A percentile compares a stretch with the other conserved stretches of the same genome.
phyloP scores from a whole-genome alignment of 2,888 invertebrate species.

The Oxycera nigricornis region DNA sequence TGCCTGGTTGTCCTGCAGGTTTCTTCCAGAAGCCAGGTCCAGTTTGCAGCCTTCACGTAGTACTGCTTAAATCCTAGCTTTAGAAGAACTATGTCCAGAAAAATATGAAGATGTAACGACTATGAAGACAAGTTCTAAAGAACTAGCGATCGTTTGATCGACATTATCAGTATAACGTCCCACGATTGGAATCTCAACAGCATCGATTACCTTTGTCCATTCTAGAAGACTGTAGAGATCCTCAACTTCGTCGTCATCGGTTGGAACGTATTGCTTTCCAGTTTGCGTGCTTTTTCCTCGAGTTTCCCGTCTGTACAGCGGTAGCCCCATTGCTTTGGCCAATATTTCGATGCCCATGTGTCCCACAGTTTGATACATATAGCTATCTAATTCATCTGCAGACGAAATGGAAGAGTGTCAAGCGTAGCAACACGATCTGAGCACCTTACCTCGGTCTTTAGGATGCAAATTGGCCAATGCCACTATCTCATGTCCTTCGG shows the following conservation, averaged over 20 bases:
- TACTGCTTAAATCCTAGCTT: too few species aligned
- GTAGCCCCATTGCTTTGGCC: slow-evolving; percentile 92
- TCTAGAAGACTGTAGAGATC: slow-evolving; percentile 86
- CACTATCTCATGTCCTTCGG: slow-evolving; percentile 91
- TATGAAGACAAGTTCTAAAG: too few species aligned
- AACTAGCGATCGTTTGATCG: too few species aligned
- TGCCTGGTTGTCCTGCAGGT: too few species aligned
- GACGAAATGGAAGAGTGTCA: slow-evolving; percentile 48
- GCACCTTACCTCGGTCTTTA: slow-evolving; percentile 72
- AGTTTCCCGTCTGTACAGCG: slow-evolving; percentile 85
- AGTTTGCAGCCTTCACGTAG: too few species aligned
- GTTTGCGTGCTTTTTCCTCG: slow-evolving; percentile 82
- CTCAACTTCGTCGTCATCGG: slow-evolving; percentile 94
- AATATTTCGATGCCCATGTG: slow-evolving; percentile 92
- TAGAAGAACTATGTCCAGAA: too few species aligned
- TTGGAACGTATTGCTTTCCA: slow-evolving; percentile 80
- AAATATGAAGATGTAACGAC: too few species aligned
- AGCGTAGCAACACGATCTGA: background rate
- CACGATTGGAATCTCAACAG: too few species aligned
- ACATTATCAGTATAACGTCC: too few species aligned
- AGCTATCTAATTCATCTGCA: slow-evolving; percentile 91
- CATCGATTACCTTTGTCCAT: slow-evolving; percentile 60
- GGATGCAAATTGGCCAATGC: slow-evolving; percentile 96
- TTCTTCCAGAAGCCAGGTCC: too few species aligned
- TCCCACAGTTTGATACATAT: slow-evolving; percentile 99